Evolutionary conservation across 1,140 invertebrate genomes (phyloP), one percentile per base, ranked within the genome.

Genomic region (Metaphire vulgaris): DNA sequence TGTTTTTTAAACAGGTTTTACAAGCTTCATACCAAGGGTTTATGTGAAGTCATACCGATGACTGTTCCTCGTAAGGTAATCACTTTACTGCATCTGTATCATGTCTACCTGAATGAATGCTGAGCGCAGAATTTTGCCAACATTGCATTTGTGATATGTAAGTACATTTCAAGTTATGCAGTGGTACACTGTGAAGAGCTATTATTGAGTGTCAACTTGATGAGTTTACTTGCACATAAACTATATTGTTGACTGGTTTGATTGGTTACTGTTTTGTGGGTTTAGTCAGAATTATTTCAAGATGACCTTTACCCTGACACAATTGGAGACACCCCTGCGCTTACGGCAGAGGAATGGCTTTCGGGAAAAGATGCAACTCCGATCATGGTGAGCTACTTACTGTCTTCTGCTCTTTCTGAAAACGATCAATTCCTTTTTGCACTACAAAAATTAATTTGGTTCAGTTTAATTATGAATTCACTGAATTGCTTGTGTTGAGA

Each of bases 221-320:
- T n/a, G n/a, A n/a, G n/a, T n/a, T n/a, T n/a, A n/a, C n/a, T n/a
- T n/a, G n/a, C n/a, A n/a, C n/a, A n/a, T n/a, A n/a, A n/a, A n/a
- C n/a, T n/a, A n/a, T n/a, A n/a, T n/a, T n/a, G n/a, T n/a, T 68
- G 56, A 33, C 2, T n/a, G 41, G 16, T 28, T 21, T 65, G n/a
- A n/a, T n/a, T n/a, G n/a, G n/a, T n/a, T n/a, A 31, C 1, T 71
- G n/a, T 71, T 33, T 32, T 31, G 2, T n/a, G 28, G n/a, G n/a
- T 71, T n/a, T 16, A 71, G 91, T 98, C 96, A 76, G 97, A 98
- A 86, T 88, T 98, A 74, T 99, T 98, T 89, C 97, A 99, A 91
- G 95, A 97, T 88, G 97, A 99, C 88, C 89, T 99, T 69, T 99
- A 98, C 88, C 97, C 97, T 0, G 96, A 99, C 87, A 98, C 96